Evolutionary conservation across 2,113 vertebrate species (phyloP), one percentile per base, ranked within the genome.

Genomic region (Chitala chitala): DNA sequence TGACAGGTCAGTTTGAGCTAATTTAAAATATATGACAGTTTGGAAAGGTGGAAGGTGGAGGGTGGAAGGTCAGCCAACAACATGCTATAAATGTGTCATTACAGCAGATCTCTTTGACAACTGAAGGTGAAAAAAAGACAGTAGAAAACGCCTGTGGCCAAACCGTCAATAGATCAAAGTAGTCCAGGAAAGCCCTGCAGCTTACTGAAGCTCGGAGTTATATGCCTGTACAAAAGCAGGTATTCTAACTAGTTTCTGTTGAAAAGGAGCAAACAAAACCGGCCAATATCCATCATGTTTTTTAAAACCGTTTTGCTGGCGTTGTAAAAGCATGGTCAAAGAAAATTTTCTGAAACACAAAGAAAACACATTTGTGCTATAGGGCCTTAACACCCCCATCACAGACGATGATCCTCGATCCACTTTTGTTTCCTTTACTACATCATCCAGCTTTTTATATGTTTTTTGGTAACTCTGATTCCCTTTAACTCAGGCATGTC

Each of bases 1-100:
- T 85, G 85, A 82, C 85, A 84, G 83, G 80, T 83, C 77, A 83
- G 85, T 86, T 83, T 74, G 77, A 58, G 77, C 66, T 82, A 81
- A 86, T 90, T 84, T 82, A 82, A 81, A 84, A 79, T 82, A 74
- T 78, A 76, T 73, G 78, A 56, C 79, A 78, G 79, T 76, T 78
- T 76, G 77, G 73, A 31, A 75, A 72, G 78, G 63, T 73, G 61
- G 50, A 2, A 69, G 83, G 85, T n/a, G n/a, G n/a, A n/a, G n/a
- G n/a, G n/a, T 85, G 79, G 78, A 40, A 82, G 86, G 83, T 86
- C 81, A 80, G 1, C 68, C 24, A 58, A 29, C 80, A 80, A 88
- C 80, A 82, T 80, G 79, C 79, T 82, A 82, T 82, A 79, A 82
- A 83, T 78, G 73, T 84, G 83, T 85, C 80, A 82, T 51, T 1